Evolutionary conservation across 2,113 vertebrate genomes (phyloP), one percentile per base, ranked within the genome.

Genomic region (Acanthisitta chloris): DNA sequence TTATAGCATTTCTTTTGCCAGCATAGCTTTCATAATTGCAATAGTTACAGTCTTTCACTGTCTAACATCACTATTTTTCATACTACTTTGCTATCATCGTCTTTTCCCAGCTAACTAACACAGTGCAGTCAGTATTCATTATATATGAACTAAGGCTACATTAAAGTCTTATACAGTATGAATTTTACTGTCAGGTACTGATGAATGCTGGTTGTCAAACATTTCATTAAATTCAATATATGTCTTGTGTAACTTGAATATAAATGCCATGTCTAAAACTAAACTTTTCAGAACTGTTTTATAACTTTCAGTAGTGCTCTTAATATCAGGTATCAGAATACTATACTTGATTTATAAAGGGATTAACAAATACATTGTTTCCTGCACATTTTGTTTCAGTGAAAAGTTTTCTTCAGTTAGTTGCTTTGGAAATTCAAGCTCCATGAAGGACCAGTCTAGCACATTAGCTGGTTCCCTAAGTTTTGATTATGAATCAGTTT

Each of bases 151-250:
- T 77, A 86, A 76, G 40, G 81, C 55, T 90, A 61, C 36, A 36
- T 85, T 88, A 34, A 36, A 92, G 23, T 71, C 71, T 90, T 25
- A 72, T 66, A 45, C 62, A 86, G 40, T 79, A 86, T 0, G 2
- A 74, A 88, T 95, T 94, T 96, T 78, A 65, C 73, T 91, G 69
- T 95, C 92, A 96, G 74, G 91, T 59, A 91, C 17, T 78, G 88
- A 86, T 84, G 83, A 95, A 90, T 88, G 59, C 64, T 57, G 67
- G 83, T 82, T 95, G 84, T 96, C 93, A 94, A 96, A 92, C 74
- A 88, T 74, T 95, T 86, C 59, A 79, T 88, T 96, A 81, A 46
- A 91, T 95, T 84, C 70, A 90, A 83, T 84, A 70, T 36, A 28
- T 92, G 86, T 70, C 49, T 86, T 45, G 52, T 54, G 52, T 55